phyloP scores from a whole-genome alignment of 2,113 vertebrate genomes.

The Regulus satrapa region DNA sequence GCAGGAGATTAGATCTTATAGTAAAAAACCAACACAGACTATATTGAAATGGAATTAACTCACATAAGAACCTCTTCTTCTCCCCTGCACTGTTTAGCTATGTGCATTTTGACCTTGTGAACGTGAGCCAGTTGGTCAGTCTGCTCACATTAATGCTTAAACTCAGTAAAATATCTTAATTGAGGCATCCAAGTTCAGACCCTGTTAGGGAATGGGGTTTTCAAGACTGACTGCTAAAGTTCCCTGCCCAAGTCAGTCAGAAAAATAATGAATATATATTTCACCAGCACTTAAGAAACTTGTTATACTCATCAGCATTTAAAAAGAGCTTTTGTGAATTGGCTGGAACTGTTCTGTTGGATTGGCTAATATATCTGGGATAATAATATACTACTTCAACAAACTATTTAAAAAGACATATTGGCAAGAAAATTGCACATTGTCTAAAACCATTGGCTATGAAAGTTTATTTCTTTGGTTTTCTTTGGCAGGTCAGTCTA shows the following conservation, averaged over 20 bases:
- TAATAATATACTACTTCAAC: neutral
- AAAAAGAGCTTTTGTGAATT: neutral
- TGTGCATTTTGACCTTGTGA: neutral
- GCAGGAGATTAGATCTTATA: neutral
- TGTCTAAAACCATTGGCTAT: neutral
- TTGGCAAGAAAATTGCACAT: neutral
- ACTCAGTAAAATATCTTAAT: neutral
- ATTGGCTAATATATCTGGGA: neutral
- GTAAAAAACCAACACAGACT: neutral
- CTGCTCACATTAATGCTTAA: neutral
- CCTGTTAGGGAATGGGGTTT: neutral
- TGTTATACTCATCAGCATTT: neutral
- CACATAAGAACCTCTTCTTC: neutral
- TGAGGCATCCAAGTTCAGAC: neutral
- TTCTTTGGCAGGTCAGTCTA: neutral
- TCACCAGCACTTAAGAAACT: neutral
- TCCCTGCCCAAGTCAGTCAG: neutral
- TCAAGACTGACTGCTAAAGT: neutral
- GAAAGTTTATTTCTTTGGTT: neutral
- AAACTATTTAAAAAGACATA: neutral
- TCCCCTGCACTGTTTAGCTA: neutral
- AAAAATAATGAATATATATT: neutral
- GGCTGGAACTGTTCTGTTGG: neutral
- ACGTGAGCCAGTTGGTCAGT: neutral
- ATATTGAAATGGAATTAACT: neutral